Percentiles rank a stretch among this genome's conserved stretches.
Conservation (phyloP, 2,113 vertebrate species). For the Cynopterus brachyotis region DNA sequence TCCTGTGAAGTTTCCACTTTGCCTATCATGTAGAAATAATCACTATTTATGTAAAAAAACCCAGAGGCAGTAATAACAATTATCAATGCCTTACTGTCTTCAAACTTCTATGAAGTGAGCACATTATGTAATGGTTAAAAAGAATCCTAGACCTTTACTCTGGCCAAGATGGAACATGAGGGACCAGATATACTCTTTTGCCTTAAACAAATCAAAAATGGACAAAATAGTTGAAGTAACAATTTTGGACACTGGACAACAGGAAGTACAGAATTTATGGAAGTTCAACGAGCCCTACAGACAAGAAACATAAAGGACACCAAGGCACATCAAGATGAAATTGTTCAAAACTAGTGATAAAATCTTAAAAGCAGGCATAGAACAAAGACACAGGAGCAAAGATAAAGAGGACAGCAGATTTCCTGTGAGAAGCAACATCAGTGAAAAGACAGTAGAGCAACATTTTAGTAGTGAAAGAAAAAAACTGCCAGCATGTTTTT, state of each 20-base stretch:
- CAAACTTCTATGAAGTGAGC: neutral
- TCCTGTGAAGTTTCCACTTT: neutral
- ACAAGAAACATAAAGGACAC: neutral
- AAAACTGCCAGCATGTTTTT: neutral
- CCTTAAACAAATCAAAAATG: neutral
- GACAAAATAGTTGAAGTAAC: neutral
- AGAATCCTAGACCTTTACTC: neutral
- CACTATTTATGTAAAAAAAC: neutral
- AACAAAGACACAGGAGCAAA: neutral
- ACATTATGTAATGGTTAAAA: neutral
- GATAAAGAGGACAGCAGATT: neutral
- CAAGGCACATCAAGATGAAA: neutral
- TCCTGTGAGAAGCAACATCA: neutral
- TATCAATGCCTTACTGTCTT: neutral
- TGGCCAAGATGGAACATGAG: neutral
- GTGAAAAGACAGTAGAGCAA: neutral
- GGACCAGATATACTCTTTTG: neutral
- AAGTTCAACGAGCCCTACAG: neutral
- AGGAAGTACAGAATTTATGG: neutral
- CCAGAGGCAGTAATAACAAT: neutral
- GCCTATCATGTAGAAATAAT: neutral
- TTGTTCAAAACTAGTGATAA: neutral
- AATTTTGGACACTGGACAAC: neutral
- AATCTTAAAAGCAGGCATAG: neutral
- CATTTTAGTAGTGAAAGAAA: neutral